Percentiles rank a stretch among this genome's conserved stretches.
Evolutionary conservation across 2,888 invertebrate genomes (phyloP).

Genomic region (Drosophila austrosaltans): DNA sequence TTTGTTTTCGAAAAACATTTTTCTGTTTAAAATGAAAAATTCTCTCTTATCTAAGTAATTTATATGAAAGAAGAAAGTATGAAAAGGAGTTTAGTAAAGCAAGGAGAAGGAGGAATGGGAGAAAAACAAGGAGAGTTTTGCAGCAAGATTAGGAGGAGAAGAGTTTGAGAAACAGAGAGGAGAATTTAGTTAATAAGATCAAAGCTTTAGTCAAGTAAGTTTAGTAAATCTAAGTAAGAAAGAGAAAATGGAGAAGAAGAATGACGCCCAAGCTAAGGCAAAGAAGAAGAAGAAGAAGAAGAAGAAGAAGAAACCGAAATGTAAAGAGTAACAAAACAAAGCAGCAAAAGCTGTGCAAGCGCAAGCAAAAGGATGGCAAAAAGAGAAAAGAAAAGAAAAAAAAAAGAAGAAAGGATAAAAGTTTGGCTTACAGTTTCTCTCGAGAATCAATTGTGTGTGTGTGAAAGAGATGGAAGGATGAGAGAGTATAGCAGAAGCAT

Average conservation of each 20-base stretch:
- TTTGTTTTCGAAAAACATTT: slow-evolving; percentile 19
- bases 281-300: background rate
- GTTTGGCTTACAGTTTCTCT: background rate
- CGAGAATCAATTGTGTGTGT: background rate
- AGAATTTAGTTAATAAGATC: slow-evolving; percentile 64
- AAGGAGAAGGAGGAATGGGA: slow-evolving; percentile 33
- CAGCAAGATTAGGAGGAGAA: background rate
- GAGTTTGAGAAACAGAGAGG: slow-evolving; percentile 26
- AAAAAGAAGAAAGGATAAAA: background rate
- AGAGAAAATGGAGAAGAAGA: background rate
- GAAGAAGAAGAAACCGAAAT: background rate
- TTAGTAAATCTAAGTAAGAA: slow-evolving; percentile 62
- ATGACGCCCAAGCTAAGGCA: background rate
- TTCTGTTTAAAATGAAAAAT: slow-evolving; percentile 39
- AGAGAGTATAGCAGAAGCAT: background rate
- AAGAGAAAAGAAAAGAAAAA: too few relatives aligned
- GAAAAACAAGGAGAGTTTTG: background rate
- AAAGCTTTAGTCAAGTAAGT: slow-evolving; percentile 67
- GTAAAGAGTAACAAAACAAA: background rate
- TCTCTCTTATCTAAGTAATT: slow-evolving; percentile 54
- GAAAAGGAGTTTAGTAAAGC: slow-evolving; percentile 27
- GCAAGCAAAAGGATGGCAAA: slow-evolving; percentile 7
- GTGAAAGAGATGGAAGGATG: background rate
- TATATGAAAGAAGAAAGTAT: slow-evolving; percentile 30
- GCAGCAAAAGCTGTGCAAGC: background rate